These are phyloP conservation scores for Bergia puertoricense DNA, from an alignment of 92 coral and sea anemone genomes.

Conservation along the genomic window DNA sequence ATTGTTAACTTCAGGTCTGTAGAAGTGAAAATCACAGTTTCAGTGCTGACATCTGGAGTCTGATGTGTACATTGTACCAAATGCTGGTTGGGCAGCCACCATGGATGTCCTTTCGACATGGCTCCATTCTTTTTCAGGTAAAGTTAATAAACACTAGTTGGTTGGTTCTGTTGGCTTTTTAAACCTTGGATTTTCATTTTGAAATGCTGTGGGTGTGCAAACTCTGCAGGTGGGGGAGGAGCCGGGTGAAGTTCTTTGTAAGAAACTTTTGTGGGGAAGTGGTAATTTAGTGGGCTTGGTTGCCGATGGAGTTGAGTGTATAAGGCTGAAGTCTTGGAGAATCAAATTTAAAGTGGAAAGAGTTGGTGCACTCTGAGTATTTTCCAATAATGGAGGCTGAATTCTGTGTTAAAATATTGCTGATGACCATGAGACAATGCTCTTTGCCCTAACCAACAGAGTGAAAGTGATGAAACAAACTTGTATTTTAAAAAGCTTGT, in stretches of 20 bases:
- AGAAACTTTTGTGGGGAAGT: background rate
- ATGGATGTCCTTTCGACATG: slow-evolving; percentile 60
- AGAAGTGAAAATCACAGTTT: slow-evolving; percentile 67
- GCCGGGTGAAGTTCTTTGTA: background rate
- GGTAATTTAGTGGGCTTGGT: background rate
- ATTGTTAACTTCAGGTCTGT: slow-evolving; percentile 57
- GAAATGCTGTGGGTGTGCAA: background rate
- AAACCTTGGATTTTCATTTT: background rate
- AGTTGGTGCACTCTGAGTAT: too few relatives aligned
- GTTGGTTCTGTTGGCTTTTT: background rate
- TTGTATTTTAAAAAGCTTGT: too few relatives aligned
- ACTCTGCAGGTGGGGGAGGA: background rate
- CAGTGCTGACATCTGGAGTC: slow-evolving; percentile 90
- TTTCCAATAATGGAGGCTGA: too few relatives aligned
- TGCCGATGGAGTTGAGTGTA: background rate
- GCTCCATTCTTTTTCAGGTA: slow-evolving; percentile 63
- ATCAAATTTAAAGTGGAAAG: too few relatives aligned
- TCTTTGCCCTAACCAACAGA: background rate
- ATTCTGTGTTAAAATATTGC: background rate
- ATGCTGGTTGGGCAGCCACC: slow-evolving; percentile 80
- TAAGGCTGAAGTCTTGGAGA: background rate
- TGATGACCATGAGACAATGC: background rate
- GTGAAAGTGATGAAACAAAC: background rate
- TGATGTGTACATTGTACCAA: slow-evolving; percentile 67
- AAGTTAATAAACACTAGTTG: background rate